A percentile compares a stretch with the other conserved stretches of the same genome.
phyloP scores from a whole-genome alignment of 2,113 vertebrate species.

The Pterocles gutturalis region DNA sequence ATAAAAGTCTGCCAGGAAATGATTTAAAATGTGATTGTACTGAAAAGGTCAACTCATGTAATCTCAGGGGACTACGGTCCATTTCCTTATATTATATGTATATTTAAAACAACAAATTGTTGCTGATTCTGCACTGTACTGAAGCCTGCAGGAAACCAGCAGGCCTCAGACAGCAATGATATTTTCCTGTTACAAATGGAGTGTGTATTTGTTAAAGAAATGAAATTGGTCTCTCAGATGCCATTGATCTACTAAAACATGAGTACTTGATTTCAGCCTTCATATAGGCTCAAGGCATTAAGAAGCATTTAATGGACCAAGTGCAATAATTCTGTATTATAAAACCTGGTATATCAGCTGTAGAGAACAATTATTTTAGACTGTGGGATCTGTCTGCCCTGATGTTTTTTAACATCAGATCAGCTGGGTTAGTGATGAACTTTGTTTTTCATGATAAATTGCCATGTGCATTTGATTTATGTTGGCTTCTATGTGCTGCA shows the following conservation, averaged over 20 bases:
- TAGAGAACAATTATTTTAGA: background rate
- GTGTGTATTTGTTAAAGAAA: background rate
- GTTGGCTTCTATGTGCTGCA: background rate
- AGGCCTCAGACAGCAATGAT: background rate
- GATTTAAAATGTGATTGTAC: background rate
- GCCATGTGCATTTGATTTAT: background rate
- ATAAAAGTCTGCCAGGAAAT: conserved; percentile 21
- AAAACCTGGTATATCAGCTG: background rate
- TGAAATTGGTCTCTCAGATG: background rate
- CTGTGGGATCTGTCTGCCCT: background rate
- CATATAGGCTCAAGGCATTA: background rate
- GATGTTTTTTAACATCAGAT: background rate
- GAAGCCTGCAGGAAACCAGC: conserved; percentile 35
- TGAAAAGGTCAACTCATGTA: background rate
- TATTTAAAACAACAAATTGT: background rate
- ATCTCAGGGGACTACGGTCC: background rate
- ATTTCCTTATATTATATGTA: conserved; percentile 50
- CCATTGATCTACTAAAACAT: background rate
- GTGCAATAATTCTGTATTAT: background rate
- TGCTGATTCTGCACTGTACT: conserved; percentile 38
- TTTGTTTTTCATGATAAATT: background rate
- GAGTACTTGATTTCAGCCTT: background rate
- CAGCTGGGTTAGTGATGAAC: background rate
- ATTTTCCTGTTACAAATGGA: conserved; percentile 28
- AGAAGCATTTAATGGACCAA: background rate